Evolutionary conservation across 2,888 invertebrate genomes (phyloP).

Genomic region (Gastrophysa polygoni): DNA sequence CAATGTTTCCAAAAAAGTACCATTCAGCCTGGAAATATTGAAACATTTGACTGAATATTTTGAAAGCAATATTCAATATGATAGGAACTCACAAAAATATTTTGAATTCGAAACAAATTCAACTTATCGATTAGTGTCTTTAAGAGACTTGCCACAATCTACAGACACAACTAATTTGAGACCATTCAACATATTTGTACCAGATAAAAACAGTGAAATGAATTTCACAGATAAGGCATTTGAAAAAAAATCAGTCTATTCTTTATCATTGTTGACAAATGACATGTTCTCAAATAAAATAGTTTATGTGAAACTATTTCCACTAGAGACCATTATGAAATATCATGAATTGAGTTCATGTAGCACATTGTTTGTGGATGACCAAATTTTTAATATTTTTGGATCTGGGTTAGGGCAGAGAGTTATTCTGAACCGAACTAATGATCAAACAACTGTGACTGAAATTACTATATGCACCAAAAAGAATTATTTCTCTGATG

Average conservation of each 20-base stretch:
- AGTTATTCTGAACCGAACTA: slow-evolving; percentile 59
- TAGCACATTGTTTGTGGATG: slow-evolving; percentile 60
- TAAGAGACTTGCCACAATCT: slow-evolving; percentile 28
- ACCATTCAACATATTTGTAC: slow-evolving; percentile 57
- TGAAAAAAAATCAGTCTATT: slow-evolving; percentile 34
- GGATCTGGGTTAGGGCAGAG: slow-evolving; percentile 64
- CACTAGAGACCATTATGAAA: slow-evolving; percentile 48
- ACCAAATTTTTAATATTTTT: slow-evolving; percentile 62
- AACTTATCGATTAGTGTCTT: slow-evolving; percentile 39
- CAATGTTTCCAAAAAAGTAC: slow-evolving; percentile 1
- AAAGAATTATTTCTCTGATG: slow-evolving; percentile 46
- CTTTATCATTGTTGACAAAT: slow-evolving; percentile 38
- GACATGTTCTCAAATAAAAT: slow-evolving; percentile 33
- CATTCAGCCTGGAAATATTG: background rate
- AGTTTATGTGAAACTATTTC: slow-evolving; percentile 47
- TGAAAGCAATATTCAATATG: background rate
- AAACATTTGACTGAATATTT: slow-evolving; percentile 12
- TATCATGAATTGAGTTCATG: slow-evolving; percentile 16
- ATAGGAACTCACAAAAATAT: slow-evolving; percentile 26
- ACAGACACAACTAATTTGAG: slow-evolving; percentile 34
- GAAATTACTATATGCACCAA: slow-evolving; percentile 57
- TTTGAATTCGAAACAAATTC: slow-evolving; percentile 28
- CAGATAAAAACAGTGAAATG: slow-evolving; percentile 41
- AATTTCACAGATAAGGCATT: slow-evolving; percentile 30
- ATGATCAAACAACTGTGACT: slow-evolving; percentile 56